phyloP scores from a whole-genome alignment of 2,888 invertebrate species.

The Coronaproctus castanopsis region DNA sequence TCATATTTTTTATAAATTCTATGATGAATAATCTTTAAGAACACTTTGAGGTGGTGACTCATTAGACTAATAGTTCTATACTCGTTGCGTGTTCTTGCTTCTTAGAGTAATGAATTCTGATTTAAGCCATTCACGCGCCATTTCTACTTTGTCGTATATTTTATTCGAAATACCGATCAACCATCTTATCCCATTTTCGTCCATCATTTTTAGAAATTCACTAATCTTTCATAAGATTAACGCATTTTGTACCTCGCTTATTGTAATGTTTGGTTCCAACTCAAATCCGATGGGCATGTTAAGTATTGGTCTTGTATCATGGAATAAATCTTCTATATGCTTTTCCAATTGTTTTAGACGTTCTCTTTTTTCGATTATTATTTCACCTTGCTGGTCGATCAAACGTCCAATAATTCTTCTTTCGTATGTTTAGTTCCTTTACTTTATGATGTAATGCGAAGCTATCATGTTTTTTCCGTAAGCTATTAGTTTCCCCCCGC shows the following conservation, averaged over 20 bases:
- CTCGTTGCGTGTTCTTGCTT: not conserved
- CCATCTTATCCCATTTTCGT: not conserved
- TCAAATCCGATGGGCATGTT: not conserved
- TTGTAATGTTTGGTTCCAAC: not conserved
- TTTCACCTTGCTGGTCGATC: not conserved
- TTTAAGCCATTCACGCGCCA: too few relatives aligned
- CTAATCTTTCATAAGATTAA: not conserved
- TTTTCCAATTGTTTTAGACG: not conserved
- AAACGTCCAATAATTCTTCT: not conserved
- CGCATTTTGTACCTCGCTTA: not conserved
- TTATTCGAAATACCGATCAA: not conserved
- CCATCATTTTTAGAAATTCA: not conserved
- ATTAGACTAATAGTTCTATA: too few relatives aligned
- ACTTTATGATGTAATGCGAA: not conserved
- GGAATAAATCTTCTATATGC: not conserved
- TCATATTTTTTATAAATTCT: too few relatives aligned
- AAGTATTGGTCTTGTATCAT: not conserved
- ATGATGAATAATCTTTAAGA: not conserved
- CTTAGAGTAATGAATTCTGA: not conserved
- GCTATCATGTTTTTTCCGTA: not conserved
- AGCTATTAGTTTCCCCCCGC: not conserved
- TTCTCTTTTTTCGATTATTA: not conserved
- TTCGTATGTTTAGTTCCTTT: not conserved
- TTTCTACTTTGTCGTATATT: not conserved
- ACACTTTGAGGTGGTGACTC: not conserved